Base-by-base conservation (phyloP, 2,797 vertebrate genomes). In the Ctenochaetus hawaiiensis region DNA sequence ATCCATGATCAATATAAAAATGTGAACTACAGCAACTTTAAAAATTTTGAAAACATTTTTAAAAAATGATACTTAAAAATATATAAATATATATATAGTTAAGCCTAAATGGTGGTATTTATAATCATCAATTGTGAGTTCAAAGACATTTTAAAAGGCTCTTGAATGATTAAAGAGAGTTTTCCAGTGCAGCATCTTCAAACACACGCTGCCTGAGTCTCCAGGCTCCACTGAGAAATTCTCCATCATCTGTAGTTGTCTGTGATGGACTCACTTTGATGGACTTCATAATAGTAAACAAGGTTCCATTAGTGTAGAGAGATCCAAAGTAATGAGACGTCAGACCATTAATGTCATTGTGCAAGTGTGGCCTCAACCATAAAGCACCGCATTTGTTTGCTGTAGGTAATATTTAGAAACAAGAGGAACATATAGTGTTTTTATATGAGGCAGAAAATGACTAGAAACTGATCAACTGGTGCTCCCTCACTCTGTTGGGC, bases 381-480 rank as follows among this genome's bases (percentile, higher is more conserved):
- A 26, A 80, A 53, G 17, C 43, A 3, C 16, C 23, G 18, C 22
- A 37, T 82, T 26, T 20, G 6, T 77, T 34, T 68, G 14, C 12
- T 34, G 18, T 43, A n/a, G 65, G 48, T 44, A 41, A 73, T 57
- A 74, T 76, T 80, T 63, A 75, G 43, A 63, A 69, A 67, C 14
- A 49, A 6, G 61, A 71, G 41, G 49, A 71, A 52, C 72, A 61
- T 37, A 74, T 45, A 69, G 49, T 52, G 47, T 62, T 23, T 20
- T 81, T 47, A n/a, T 53, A 26, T 39, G 49, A 56, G 23, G 14
- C 53, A 45, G 56, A 26, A 45, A 73, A 37, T 49, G 67, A 23
- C 37, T 39, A 37, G 70, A 54, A 77, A 53, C 76, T 67, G 5
- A 84, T 81, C 59, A 81, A 16, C 77, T 34, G 43, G 53, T 65